Conservation (phyloP, 2,113 vertebrate species). For the Serinus canaria region DNA sequence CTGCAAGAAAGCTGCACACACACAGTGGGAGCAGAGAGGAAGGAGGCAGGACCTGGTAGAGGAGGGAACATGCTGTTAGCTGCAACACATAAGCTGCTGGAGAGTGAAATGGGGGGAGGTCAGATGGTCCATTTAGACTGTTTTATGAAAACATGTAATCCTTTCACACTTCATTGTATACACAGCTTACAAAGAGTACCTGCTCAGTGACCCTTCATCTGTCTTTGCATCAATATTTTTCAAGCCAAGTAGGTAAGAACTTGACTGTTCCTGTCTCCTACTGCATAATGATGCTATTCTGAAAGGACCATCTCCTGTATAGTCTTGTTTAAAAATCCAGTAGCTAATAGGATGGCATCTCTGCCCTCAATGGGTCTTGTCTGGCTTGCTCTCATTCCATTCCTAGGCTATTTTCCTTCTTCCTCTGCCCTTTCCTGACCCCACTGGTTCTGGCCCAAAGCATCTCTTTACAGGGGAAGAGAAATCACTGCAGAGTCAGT, state of each 20-base stretch:
- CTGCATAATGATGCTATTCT: not conserved
- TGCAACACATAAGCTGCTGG: not conserved
- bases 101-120: not conserved
- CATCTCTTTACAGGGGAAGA: not conserved
- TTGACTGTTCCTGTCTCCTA: not conserved
- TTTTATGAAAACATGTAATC: not conserved
- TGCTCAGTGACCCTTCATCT: not conserved
- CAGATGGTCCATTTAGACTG: not conserved
- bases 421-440: not conserved
- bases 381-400: not conserved
- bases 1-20: constrained; percentile 23
- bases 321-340: not conserved
- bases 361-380: not conserved
- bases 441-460: not conserved
- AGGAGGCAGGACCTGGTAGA: not conserved
- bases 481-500: not conserved
- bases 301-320: not conserved
- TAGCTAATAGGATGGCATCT: not conserved
- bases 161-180: not conserved
- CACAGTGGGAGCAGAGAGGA: not conserved
- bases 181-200: not conserved
- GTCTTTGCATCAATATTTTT: not conserved
- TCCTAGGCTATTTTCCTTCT: not conserved
- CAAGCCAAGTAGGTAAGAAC: not conserved
- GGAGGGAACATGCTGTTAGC: not conserved